Evolutionary conservation across 1,140 invertebrate genomes (phyloP).

Genomic region (Pachypsylla venusta): DNA sequence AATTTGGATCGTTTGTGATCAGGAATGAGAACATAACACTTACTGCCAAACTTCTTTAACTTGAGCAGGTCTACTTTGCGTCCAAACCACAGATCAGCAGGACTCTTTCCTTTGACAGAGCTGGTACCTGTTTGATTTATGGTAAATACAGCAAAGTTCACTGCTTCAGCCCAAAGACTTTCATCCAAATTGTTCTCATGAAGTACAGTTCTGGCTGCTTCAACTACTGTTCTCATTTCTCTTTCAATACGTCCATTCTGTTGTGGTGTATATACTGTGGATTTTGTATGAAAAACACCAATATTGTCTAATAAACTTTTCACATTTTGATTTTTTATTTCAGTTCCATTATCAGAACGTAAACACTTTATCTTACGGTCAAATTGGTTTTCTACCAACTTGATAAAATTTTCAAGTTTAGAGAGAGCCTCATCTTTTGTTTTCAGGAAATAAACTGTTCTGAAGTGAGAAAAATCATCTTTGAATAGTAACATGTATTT

Average conservation of each 20-base stretch:
- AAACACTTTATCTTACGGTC: slow-evolving; percentile 11
- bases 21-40: too few species aligned
- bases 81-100: slow-evolving; percentile 29
- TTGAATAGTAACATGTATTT: slow-evolving; percentile 15
- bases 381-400: slow-evolving; percentile 1
- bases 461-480: slow-evolving; percentile 19
- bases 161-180: slow-evolving; percentile 28
- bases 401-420: slow-evolving; percentile 13
- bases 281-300: slow-evolving; percentile 17
- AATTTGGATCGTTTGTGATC: too few species aligned
- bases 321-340: slow-evolving; percentile 15
- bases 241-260: slow-evolving; percentile 28
- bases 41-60: too few species aligned
- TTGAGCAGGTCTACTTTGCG: too few species aligned
- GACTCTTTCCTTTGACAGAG: slow-evolving; percentile 21
- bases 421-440: slow-evolving; percentile 16
- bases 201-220: slow-evolving; percentile 29
- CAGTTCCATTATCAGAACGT: slow-evolving; percentile 16
- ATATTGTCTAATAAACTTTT: not conserved
- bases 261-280: slow-evolving; percentile 26
- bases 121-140: slow-evolving; percentile 24
- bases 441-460: slow-evolving; percentile 20
- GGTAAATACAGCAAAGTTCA: slow-evolving; percentile 23
- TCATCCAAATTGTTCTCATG: slow-evolving; percentile 14
- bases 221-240: slow-evolving; percentile 31